Evolutionary conservation across 2,888 invertebrate species (phyloP).

Genomic region (Matsumyia berberina): DNA sequence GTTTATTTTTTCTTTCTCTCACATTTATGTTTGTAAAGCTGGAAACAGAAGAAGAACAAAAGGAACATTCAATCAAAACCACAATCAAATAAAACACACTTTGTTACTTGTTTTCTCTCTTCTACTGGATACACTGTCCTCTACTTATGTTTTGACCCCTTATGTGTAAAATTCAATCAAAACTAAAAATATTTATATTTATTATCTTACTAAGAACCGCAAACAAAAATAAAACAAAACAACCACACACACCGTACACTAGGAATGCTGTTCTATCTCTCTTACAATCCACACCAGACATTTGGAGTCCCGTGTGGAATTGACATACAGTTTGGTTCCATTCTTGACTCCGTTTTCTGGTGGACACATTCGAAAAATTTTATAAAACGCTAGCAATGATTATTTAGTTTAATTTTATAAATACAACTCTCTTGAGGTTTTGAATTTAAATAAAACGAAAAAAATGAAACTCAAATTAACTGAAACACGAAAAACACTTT

Average conservation of each 20-base stretch:
- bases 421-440: constrained; percentile 41
- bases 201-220: constrained; percentile 25
- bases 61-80: constrained; percentile 27
- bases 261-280: constrained; percentile 15
- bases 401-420: constrained; percentile 45
- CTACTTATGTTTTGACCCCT: background rate
- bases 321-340: background rate
- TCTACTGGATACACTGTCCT: background rate
- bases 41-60: constrained; percentile 10
- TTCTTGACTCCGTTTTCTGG: background rate
- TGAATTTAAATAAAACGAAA: constrained; percentile 17
- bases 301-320: background rate
- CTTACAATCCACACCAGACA: background rate
- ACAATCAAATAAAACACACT: constrained; percentile 21
- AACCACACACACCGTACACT: constrained; percentile 42
- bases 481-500: constrained; percentile 17
- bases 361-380: constrained; percentile 10
- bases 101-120: constrained; percentile 18
- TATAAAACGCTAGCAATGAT: constrained; percentile 36
- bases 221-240: constrained; percentile 7
- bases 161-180: constrained; percentile 34
- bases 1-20: constrained; percentile 3
- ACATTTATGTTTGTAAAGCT: constrained; percentile 37
- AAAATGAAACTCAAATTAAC: constrained; percentile 7
- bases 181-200: constrained; percentile 54